Evolutionary conservation across 2,797 vertebrate genomes (phyloP), one percentile per base, ranked within the genome.

Genomic region (Craterocephalus amniculus): DNA sequence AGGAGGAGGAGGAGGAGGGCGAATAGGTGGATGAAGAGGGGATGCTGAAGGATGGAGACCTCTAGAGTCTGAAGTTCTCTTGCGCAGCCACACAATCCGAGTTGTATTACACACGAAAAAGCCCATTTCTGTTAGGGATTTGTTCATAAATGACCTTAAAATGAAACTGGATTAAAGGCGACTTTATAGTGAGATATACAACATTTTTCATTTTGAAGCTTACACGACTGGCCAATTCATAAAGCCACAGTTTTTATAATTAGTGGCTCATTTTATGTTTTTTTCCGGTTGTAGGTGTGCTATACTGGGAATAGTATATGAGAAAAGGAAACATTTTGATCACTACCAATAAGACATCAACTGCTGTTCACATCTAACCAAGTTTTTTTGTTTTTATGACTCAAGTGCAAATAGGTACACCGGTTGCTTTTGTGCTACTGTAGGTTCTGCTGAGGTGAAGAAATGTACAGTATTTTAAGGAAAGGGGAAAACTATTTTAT

Each of bases 21-120:
- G 83, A 58, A 77, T 69, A 88, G 89, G 92, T 83, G 87, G 84
- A 85, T 74, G 89, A 74, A 74, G 89, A 85, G 83, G 88, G 90
- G 91, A 92, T 92, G 90, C 89, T 91, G 94, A 93, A 93, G 93
- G 93, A 95, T 92, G 94, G 94, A 94, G 94, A 95, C 93, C 94
- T 93, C 94, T 95, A 95, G 91, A 95, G 94, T 94, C 91, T 81
- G 87, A 91, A 93, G 85, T 89, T 93, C 87, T 88, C 72, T 86
- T 79, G 60, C 82, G 74, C 88, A 89, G 73, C n/a, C n/a, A n/a
- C n/a, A n/a, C n/a, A n/a, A n/a, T 70, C 62, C 24, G 74, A 62
- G 63, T 74, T 63, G 49, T 80, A 72, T 76, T 76, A 74, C 74
- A 58, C 29, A 69, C 70, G 60, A 18, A 22, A 7, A 36, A n/a